phyloP scores from a whole-genome alignment of 1,140 invertebrate genomes.

The Hydropsyche tenuis region DNA sequence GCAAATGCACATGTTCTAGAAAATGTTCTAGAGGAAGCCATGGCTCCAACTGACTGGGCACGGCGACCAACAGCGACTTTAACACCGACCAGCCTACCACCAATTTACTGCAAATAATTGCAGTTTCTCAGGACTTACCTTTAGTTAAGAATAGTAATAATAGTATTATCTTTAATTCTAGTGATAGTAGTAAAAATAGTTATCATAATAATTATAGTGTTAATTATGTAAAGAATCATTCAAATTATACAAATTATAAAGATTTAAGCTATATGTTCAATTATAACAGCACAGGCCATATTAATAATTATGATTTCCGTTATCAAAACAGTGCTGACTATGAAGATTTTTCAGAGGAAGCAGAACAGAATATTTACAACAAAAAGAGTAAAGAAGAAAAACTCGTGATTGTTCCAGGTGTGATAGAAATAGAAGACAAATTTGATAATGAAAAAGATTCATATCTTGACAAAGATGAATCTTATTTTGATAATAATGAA shows the following conservation, averaged over 20 bases:
- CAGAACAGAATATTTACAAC: neutral
- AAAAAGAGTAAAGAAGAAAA: conserved; percentile 31
- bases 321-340: neutral
- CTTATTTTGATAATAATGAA: neutral
- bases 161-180: conserved; percentile 16
- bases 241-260: conserved; percentile 5
- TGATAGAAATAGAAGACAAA: conserved; percentile 39
- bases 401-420: conserved; percentile 43
- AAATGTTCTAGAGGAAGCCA: conserved; percentile 73
- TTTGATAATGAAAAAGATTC: conserved; percentile 22
- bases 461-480: neutral
- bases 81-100: conserved; percentile 30
- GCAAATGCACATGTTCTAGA: conserved; percentile 88
- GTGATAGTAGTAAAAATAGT: conserved; percentile 29
- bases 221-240: conserved; percentile 32
- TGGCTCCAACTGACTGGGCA: conserved; percentile 55
- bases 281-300: neutral
- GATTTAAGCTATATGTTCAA: neutral
- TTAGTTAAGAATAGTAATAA: conserved; percentile 32
- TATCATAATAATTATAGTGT: conserved; percentile 1
- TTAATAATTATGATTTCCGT: conserved; percentile 19
- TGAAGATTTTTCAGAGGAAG: neutral
- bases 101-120: conserved; percentile 38
- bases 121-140: conserved; percentile 36
- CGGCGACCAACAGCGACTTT: conserved; percentile 41